Evolutionary conservation across 1,140 invertebrate species (phyloP).

Genomic region (Brachionus manjavacas): DNA sequence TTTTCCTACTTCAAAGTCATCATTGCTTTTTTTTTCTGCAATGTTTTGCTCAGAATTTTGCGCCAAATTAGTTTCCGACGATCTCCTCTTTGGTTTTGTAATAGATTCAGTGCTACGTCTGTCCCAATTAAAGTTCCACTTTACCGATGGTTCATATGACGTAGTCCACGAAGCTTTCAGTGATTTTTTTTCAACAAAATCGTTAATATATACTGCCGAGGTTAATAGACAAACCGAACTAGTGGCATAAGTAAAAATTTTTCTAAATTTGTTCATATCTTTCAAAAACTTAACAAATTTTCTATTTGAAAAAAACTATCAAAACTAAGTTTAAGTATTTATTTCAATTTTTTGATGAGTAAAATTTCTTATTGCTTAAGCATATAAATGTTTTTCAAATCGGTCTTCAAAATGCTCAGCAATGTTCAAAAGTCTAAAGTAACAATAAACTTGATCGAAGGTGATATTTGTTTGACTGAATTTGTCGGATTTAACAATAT

Average conservation of each 20-base stretch:
- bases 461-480: not conserved
- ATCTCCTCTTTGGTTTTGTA: not conserved
- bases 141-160: slow-evolving; percentile 21
- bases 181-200: slow-evolving; percentile 2
- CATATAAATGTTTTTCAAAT: not conserved
- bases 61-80: not conserved
- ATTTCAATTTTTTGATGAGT: not conserved
- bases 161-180: slow-evolving; percentile 35
- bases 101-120: slow-evolving; percentile 12
- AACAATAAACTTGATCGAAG: not conserved
- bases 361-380: not conserved
- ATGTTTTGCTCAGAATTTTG: not conserved
- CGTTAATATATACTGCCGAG: not conserved
- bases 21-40: not conserved
- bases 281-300: not conserved
- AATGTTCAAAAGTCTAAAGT: not conserved
- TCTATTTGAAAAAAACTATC: not conserved
- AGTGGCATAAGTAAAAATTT: not conserved
- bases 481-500: not conserved
- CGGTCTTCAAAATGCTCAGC: not conserved
- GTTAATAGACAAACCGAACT: not conserved
- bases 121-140: slow-evolving; percentile 39
- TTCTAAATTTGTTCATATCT: slow-evolving; percentile 18
- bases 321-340: not conserved
- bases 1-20: slow-evolving; percentile 19